These are phyloP conservation scores for Leptocoma aspasia DNA, from an alignment of 2,113 vertebrate species.

Conservation along the genomic window DNA sequence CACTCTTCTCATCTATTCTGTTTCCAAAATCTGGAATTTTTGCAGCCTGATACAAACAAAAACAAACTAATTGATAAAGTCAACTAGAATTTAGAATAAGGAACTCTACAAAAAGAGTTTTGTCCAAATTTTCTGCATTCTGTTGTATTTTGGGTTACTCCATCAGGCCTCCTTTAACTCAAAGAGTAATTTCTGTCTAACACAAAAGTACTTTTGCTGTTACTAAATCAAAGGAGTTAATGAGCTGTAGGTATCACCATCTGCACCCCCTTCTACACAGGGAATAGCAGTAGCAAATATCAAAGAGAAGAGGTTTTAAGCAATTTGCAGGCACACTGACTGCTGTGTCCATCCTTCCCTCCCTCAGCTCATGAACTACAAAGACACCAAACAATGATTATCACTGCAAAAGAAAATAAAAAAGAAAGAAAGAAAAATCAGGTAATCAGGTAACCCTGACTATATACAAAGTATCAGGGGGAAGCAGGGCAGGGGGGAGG, in stretches of 20 bases:
- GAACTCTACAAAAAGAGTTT: neutral
- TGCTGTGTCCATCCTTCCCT: neutral
- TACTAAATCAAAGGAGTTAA: neutral
- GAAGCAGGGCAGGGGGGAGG: accelerated
- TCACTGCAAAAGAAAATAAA: neutral
- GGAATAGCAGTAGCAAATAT: neutral
- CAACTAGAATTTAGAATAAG: neutral
- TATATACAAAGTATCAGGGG: neutral
- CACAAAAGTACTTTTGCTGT: neutral
- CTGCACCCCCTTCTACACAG: neutral
- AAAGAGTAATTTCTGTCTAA: neutral
- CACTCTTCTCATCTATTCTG: neutral
- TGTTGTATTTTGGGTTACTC: neutral
- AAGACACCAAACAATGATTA: neutral
- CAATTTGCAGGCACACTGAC: neutral
- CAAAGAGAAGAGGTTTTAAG: neutral
- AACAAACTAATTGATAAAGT: neutral
- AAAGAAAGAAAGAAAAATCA: neutral
- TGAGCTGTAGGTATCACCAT: neutral
- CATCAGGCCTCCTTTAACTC: neutral
- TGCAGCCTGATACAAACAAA: neutral
- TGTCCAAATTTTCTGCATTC: neutral
- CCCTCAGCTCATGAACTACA: neutral
- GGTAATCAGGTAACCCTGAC: neutral
- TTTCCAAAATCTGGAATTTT: neutral